Percentiles rank a stretch among this genome's conserved stretches.
phyloP scores from a whole-genome alignment of 2,113 vertebrate species.

The Labeo catla region DNA sequence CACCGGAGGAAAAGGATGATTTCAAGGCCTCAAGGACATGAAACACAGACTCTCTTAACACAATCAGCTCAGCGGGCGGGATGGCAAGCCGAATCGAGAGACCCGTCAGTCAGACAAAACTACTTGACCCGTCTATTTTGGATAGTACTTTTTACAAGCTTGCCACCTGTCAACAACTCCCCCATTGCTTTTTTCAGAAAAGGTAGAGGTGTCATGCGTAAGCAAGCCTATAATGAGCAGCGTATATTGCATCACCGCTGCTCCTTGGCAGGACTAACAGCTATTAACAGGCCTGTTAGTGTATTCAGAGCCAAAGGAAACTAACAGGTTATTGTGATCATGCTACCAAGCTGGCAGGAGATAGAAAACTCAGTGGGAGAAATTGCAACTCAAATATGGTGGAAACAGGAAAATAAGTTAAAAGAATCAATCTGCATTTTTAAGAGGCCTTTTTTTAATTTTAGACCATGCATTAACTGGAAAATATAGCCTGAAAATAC shows the following conservation, averaged over 20 bases:
- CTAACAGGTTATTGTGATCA: not conserved
- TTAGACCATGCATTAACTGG: no score
- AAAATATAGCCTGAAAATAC: no score
- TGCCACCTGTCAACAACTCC: conserved; percentile 32
- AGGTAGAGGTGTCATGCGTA: not conserved
- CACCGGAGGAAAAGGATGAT: conserved; percentile 58
- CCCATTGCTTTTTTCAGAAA: not conserved
- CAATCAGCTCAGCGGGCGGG: conserved; percentile 14
- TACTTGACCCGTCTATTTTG: conserved; percentile 55
- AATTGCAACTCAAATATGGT: not conserved
- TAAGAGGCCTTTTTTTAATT: no score
- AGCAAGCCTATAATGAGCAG: conserved; percentile 7
- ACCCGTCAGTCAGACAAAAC: conserved; percentile 33
- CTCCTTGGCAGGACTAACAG: not conserved
- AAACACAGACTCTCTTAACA: conserved; percentile 33
- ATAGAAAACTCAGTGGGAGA: not conserved
- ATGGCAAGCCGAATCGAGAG: conserved; percentile 7
- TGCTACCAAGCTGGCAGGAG: not conserved
- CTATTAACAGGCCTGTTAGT: not conserved
- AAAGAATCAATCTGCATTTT: no score
- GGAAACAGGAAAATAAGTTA: no score
- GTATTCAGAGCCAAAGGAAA: not conserved
- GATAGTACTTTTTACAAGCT: conserved; percentile 27
- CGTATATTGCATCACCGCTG: not conserved
- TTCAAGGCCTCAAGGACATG: conserved; percentile 56